Evolutionary conservation across 2,113 vertebrate species (phyloP), one percentile per base, ranked within the genome.

Genomic region (Ictalurus punctatus): DNA sequence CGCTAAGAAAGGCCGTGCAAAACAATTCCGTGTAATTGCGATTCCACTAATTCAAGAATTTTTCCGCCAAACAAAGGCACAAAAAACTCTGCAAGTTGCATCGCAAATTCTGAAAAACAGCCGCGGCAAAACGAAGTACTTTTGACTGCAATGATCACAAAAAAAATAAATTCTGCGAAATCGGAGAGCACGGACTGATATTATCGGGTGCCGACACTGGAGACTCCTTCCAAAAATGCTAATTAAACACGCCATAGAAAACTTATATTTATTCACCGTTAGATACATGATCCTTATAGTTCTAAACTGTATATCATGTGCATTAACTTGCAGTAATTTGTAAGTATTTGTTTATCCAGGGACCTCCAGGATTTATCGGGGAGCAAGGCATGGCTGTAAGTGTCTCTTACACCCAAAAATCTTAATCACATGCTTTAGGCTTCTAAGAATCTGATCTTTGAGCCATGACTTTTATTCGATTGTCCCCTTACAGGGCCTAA

Each of bases 331-430:
- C n/a, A 73, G 3, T 58, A 25, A 58, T 54, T 10, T 85, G 67
- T 27, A 30, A 48, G 23, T 87, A 23, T 84, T n/a, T 83, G 90
- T 94, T 91, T 86, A 90, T 86, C 86, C 94, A 97, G 96, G 96
- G 95, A 17, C 92, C 92, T 93, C 93, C 94, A 92, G 96, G 96
- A 90, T 91, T 93, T 90, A 81, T 91, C 34, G 96, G 95, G 90
- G 95, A 96, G 92, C 95, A 90, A 85, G 96, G 95, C 89, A 89
- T 93, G 0, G 92, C 96, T 89, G 96, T 97, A 94, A 97, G 96
- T 96, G 59, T 67, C 40, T 56, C 27, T 65, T 52, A 16, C 23
- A 40, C 30, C 16, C 65, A 87, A 14, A 37, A n/a, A 14, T 34
- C 12, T 16, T 14, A 16, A 14, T 27, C 27, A 3, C 21, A 19